phyloP scores from a whole-genome alignment of 1,140 invertebrate genomes.

The Triops cancriformis region DNA sequence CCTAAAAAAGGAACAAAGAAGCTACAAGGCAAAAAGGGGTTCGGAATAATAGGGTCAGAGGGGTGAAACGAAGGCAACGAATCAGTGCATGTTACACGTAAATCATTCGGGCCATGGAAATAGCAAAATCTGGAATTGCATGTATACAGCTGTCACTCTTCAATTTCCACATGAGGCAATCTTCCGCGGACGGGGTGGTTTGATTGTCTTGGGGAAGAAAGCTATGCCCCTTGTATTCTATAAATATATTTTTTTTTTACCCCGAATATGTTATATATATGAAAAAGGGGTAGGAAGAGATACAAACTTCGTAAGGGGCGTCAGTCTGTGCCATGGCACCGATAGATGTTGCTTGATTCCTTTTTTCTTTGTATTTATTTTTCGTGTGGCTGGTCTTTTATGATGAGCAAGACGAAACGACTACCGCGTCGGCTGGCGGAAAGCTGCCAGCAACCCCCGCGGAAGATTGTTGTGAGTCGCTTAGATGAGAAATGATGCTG shows the following conservation, averaged over 20 bases:
- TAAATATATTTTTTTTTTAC: neutral
- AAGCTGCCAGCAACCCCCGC: neutral
- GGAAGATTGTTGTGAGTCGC: constrained; percentile 9
- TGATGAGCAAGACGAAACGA: constrained; percentile 3
- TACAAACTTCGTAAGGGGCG: neutral
- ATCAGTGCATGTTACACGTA: neutral
- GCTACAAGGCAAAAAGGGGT: neutral
- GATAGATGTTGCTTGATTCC: neutral
- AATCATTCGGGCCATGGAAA: neutral
- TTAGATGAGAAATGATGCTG: constrained; percentile 10
- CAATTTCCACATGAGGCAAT: constrained; percentile 5
- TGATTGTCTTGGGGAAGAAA: neutral
- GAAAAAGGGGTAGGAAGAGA: neutral
- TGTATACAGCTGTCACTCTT: neutral
- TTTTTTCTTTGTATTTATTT: neutral
- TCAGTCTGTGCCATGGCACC: neutral
- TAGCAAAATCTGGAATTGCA: too few species aligned
- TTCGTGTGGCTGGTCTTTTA: neutral
- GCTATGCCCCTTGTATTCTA: neutral
- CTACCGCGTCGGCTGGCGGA: neutral
- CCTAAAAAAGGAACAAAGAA: neutral
- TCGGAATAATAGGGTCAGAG: neutral
- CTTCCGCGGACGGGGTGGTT: neutral
- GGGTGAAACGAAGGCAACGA: neutral
- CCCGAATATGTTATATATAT: neutral